Conservation (phyloP, 2,888 invertebrate species). For the Caenorhabditis parvicauda region DNA sequence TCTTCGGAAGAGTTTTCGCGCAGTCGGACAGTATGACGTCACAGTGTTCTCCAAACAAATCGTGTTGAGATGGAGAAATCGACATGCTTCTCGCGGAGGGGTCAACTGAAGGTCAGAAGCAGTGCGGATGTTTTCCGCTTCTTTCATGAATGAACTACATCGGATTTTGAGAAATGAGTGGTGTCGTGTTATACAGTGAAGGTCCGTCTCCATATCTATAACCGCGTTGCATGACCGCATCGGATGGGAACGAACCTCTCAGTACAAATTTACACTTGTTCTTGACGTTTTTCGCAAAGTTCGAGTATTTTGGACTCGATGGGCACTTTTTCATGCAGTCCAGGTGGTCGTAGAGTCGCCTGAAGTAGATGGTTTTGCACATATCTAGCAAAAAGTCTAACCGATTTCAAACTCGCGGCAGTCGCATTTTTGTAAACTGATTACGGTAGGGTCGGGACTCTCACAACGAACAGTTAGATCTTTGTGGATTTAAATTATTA, state of each 20-base stretch:
- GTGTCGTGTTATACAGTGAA: constrained; percentile 41
- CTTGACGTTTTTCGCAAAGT: constrained; percentile 26
- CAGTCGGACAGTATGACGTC: constrained; percentile 32
- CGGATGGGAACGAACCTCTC: constrained; percentile 7
- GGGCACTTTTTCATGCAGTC: constrained; percentile 41
- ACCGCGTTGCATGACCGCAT: neutral
- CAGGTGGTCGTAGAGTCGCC: constrained; percentile 35
- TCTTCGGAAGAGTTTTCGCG: constrained; percentile 28
- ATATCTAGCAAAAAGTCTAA: neutral
- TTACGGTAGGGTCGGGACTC: no score
- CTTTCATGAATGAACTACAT: constrained; percentile 42
- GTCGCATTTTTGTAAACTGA: no score
- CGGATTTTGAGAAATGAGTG: constrained; percentile 40
- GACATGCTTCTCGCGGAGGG: constrained; percentile 23
- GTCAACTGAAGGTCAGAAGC: constrained; percentile 17
- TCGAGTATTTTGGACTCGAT: constrained; percentile 19
- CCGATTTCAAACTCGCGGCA: no score
- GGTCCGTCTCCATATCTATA: constrained; percentile 35
- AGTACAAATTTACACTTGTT: constrained; percentile 34
- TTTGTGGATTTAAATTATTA: no score
- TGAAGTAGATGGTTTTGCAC: neutral
- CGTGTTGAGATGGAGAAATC: constrained; percentile 38
- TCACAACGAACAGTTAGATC: no score
- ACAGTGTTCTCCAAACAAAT: constrained; percentile 46
- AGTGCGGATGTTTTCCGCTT: constrained; percentile 28